A percentile compares a stretch with the other conserved stretches of the same genome.
Evolutionary conservation across 2,113 vertebrate species (phyloP).

Genomic region (Hucho hucho): DNA sequence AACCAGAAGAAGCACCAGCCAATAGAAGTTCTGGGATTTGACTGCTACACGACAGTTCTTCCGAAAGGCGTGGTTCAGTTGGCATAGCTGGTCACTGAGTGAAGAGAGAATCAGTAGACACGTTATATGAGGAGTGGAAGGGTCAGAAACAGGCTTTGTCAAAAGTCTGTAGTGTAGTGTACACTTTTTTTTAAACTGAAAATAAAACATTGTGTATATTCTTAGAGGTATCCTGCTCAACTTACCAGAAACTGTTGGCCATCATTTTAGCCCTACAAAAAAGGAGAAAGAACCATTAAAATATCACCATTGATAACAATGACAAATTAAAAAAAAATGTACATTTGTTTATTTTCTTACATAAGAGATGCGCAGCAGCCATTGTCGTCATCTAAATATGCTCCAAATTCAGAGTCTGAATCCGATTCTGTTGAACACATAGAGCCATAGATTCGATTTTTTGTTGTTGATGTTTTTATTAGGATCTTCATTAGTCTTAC

Average conservation of each 20-base stretch:
- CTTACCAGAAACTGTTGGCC: constrained; percentile 79
- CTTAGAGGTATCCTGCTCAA: background rate
- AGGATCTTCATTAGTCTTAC: no score
- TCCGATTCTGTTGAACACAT: constrained; percentile 64
- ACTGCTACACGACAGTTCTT: constrained; percentile 81
- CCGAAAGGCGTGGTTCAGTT: constrained; percentile 79
- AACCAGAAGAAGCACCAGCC: constrained; percentile 88
- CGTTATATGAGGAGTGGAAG: background rate
- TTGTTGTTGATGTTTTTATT: no score
- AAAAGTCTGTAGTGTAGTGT: background rate
- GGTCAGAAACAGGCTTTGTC: background rate
- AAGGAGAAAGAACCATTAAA: constrained; percentile 5
- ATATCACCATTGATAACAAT: background rate
- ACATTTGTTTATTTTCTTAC: constrained; percentile 45
- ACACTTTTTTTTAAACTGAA: no score
- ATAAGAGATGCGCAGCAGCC: constrained; percentile 75
- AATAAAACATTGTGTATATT: no score
- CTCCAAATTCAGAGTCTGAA: constrained; percentile 70
- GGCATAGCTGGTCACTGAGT: constrained; percentile 71
- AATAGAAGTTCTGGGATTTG: constrained; percentile 89
- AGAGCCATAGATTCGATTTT: background rate
- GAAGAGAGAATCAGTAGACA: background rate
- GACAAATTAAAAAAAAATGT: background rate
- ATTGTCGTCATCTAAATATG: constrained; percentile 74
- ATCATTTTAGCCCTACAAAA: constrained; percentile 74